Conservation (phyloP, 2,797 vertebrate genomes). For the Mus caroli region DNA sequence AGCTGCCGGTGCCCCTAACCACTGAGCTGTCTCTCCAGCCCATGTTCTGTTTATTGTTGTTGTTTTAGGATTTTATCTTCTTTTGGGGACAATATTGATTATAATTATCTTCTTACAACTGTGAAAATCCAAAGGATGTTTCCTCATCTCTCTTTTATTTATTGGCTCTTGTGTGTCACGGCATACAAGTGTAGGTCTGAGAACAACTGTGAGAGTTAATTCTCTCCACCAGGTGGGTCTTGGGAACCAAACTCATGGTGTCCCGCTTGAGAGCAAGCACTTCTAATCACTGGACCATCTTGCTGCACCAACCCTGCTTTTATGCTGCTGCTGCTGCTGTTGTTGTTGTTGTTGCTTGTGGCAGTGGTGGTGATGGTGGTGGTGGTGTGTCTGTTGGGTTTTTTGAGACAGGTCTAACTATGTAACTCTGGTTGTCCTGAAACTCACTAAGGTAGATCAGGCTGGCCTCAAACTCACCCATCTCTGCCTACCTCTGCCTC, state of each 20-base stretch:
- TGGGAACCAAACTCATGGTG: neutral
- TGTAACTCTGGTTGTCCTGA: neutral
- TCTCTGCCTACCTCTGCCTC: neutral
- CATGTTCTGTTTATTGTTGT: neutral
- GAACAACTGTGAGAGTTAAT: neutral
- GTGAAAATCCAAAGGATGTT: neutral
- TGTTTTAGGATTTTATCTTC: neutral
- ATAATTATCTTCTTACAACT: neutral
- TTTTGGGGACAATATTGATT: neutral
- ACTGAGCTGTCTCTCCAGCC: neutral
- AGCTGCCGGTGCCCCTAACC: neutral
- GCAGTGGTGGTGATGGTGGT: neutral
- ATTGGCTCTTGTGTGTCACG: neutral
- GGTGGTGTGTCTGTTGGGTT: too few species aligned
- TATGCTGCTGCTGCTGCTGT: neutral
- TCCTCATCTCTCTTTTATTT: neutral
- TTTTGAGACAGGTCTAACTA: neutral
- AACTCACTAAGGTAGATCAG: neutral
- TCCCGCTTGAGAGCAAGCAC: neutral
- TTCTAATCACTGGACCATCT: neutral
- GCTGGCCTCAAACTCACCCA: neutral
- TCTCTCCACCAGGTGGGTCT: neutral
- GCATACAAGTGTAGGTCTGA: neutral
- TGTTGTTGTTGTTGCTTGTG: neutral
- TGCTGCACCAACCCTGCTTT: neutral